Conservation (phyloP, 2,888 invertebrate genomes). For the Scaptomyza parva region DNA sequence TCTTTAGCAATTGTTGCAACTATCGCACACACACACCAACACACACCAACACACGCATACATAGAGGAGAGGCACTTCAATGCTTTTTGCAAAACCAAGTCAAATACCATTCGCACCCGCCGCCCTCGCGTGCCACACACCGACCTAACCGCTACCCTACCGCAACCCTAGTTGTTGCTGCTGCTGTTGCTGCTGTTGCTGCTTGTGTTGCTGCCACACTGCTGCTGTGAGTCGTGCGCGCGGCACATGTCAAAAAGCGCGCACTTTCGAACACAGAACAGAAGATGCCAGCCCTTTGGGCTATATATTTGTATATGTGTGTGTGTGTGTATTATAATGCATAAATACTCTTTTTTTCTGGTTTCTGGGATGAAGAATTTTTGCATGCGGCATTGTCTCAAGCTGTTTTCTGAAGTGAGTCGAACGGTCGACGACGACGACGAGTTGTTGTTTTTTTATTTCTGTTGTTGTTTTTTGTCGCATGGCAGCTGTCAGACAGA, state of each 20-base stretch:
- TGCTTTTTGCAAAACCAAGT: conserved; percentile 44
- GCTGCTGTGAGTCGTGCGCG: conserved; percentile 63
- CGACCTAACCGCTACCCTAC: not conserved
- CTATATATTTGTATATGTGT: conserved; percentile 10
- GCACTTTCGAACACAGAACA: conserved; percentile 60
- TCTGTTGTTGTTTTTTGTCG: conserved; percentile 44
- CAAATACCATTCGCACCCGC: conserved; percentile 33
- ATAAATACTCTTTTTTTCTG: conserved; percentile 50
- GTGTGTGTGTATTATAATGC: conserved; percentile 49
- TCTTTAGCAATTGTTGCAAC: conserved; percentile 56
- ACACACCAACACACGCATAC: conserved; percentile 1
- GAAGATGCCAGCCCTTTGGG: conserved; percentile 55
- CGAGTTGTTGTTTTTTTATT: conserved; percentile 30
- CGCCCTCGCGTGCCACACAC: not conserved
- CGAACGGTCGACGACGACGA: conserved; percentile 62
- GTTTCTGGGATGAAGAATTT: conserved; percentile 56
- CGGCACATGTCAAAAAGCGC: conserved; percentile 76
- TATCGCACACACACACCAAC: conserved; percentile 32
- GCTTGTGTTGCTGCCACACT: not conserved
- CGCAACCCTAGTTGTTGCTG: conserved; percentile 9
- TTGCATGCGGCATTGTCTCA: conserved; percentile 78
- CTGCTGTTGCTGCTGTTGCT: conserved; percentile 1
- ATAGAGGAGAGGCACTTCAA: conserved; percentile 48
- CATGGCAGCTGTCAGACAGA: conserved; percentile 61
- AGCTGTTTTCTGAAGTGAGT: conserved; percentile 80